Percentiles rank a stretch among this genome's conserved stretches.
phyloP scores from a whole-genome alignment of 92 coral and sea anemone species.

The Pocillopora grandis region DNA sequence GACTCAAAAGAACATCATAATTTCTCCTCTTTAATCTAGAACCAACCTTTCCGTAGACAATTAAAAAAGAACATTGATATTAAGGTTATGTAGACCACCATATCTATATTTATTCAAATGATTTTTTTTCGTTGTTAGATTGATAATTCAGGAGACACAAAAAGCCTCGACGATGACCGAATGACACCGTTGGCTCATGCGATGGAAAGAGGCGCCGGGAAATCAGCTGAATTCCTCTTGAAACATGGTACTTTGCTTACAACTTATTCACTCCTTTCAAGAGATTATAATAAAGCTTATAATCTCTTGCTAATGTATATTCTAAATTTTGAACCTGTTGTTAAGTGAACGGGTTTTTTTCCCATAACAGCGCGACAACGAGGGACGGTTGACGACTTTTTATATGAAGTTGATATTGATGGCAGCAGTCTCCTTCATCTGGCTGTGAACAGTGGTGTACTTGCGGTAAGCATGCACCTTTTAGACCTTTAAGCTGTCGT shows the following conservation, averaged over 20 bases:
- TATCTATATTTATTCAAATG: neutral
- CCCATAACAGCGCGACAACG: neutral
- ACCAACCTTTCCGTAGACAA: too few species aligned
- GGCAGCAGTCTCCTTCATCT: slow-evolving; percentile 79
- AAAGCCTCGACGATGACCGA: slow-evolving; percentile 45
- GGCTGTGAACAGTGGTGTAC: slow-evolving; percentile 87
- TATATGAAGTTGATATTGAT: slow-evolving; percentile 67
- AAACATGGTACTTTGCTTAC: slow-evolving; percentile 33
- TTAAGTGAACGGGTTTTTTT: neutral
- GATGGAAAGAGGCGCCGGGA: slow-evolving; percentile 72
- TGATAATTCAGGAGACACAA: slow-evolving; percentile 27
- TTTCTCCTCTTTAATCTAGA: too few species aligned
- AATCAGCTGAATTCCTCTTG: slow-evolving; percentile 57
- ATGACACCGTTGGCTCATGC: slow-evolving; percentile 81
- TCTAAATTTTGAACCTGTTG: neutral
- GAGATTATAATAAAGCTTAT: too few species aligned
- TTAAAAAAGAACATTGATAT: too few species aligned
- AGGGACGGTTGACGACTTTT: slow-evolving; percentile 30
- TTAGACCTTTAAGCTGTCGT: neutral
- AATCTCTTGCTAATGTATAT: neutral
- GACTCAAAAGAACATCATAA: too few species aligned
- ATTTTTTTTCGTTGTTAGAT: neutral
- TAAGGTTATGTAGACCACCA: too few species aligned
- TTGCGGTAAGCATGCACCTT: slow-evolving; percentile 54
- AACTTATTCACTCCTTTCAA: too few species aligned